Conservation (phyloP, 2,113 vertebrate species). For the Pitta sordida region DNA sequence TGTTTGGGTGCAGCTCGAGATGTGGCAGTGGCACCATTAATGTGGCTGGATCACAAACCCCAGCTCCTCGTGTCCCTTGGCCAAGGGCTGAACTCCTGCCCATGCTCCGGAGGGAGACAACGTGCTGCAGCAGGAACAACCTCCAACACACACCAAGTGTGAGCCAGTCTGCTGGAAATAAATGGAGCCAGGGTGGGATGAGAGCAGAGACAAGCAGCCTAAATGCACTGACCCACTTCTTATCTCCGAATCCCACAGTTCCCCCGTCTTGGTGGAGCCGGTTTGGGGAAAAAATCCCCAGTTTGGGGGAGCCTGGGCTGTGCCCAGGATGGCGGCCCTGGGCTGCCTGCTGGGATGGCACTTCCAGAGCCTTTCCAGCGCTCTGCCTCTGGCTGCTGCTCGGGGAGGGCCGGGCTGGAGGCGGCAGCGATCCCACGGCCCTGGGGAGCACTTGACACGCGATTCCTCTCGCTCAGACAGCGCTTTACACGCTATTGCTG, state of each 20-base stretch:
- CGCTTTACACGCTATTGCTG: constrained; percentile 60
- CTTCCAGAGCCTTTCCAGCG: neutral
- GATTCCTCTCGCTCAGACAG: constrained; percentile 19
- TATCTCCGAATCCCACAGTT: fast-evolving
- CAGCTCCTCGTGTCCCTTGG: neutral
- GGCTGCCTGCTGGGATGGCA: neutral
- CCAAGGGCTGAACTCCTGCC: neutral
- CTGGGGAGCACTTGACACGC: constrained; percentile 65
- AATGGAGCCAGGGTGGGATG: fast-evolving
- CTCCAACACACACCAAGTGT: fast-evolving
- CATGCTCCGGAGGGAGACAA: fast-evolving
- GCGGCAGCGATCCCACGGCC: neutral
- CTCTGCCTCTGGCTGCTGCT: neutral
- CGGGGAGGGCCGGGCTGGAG: neutral
- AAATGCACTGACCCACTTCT: neutral
- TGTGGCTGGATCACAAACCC: fast-evolving
- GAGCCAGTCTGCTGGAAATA: neutral
- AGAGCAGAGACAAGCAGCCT: neutral
- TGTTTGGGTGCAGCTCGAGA: neutral
- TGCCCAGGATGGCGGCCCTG: neutral
- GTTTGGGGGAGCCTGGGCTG: fast-evolving
- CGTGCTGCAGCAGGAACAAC: fast-evolving
- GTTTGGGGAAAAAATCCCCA: fast-evolving
- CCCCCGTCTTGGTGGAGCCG: fast-evolving
- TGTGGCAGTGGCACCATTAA: neutral